A percentile compares a stretch with the other conserved stretches of the same genome.
Conservation (phyloP, 2,888 invertebrate genomes). For the Phoenoteleia sp. region DNA sequence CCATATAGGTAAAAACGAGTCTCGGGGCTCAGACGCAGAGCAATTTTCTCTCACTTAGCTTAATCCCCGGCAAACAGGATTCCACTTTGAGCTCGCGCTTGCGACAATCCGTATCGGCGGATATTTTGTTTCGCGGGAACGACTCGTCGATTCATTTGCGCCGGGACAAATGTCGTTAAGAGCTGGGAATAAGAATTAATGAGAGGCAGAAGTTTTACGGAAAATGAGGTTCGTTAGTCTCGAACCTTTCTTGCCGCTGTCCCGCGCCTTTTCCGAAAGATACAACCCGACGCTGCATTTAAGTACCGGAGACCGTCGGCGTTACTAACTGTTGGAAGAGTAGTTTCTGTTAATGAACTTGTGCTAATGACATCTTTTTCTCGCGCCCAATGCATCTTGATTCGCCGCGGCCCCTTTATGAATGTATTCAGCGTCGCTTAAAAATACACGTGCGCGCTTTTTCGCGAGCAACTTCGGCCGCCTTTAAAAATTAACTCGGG, state of each 20-base stretch:
- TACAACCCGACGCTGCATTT: neutral
- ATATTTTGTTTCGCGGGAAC: slow-evolving; percentile 8
- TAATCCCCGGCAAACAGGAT: slow-evolving; percentile 26
- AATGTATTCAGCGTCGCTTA: slow-evolving; percentile 24
- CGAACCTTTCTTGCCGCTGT: neutral
- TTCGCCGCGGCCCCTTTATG: slow-evolving; percentile 25
- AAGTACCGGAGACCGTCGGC: slow-evolving; percentile 73
- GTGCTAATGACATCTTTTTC: slow-evolving; percentile 83
- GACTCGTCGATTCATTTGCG: neutral
- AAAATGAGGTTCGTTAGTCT: slow-evolving; percentile 47
- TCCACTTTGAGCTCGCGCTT: neutral
- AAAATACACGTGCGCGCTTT: slow-evolving; percentile 2
- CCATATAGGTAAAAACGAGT: slow-evolving; percentile 16
- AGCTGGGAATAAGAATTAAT: slow-evolving; percentile 36
- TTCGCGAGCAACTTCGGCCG: neutral
- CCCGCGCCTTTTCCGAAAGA: neutral
- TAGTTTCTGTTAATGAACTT: slow-evolving; percentile 84
- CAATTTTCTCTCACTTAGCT: slow-evolving; percentile 34
- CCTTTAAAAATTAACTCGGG: slow-evolving; percentile 26
- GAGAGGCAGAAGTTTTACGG: slow-evolving; percentile 39
- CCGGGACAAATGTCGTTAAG: slow-evolving; percentile 12
- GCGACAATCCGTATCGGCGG: slow-evolving; percentile 31
- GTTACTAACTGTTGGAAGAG: slow-evolving; percentile 82
- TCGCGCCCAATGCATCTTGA: slow-evolving; percentile 61
- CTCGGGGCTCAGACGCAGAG: neutral